Evolutionary conservation across 2,797 vertebrate genomes (phyloP), one percentile per base, ranked within the genome.

Genomic region (Mycteria americana): DNA sequence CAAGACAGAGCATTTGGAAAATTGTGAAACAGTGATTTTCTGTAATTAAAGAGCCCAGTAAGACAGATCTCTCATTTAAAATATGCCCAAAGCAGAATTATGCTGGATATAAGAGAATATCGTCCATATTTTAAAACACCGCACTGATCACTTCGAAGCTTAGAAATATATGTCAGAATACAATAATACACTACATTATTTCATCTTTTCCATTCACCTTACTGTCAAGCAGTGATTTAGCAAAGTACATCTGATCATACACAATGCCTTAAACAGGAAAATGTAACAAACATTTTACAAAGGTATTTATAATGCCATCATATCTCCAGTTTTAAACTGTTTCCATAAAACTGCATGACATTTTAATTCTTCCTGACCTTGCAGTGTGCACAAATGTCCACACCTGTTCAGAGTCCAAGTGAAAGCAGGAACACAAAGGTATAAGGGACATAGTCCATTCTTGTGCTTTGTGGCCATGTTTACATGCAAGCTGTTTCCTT

Each of bases 141-240:
- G 50, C 56, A 88, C 41, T 35, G 65, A 97, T 95, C 74, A 78
- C 76, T 91, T 92, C 3, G 22, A 92, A 95, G 86, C 51, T 94
- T 63, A 92, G 79, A 94, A 94, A 85, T 78, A 56, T 27, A 84
- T 82, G 83, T 73, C 56, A 79, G 77, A 95, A 89, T 57, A 95
- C 63, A 96, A 87, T 54, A 89, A 96, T 89, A 57, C 25, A 84
- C 43, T 92, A 76, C 75, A 89, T 92, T 93, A 89, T 74, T 90
- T 93, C 59, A 89, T 96, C 86, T 83, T 89, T 95, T 75, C 68
- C 82, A 92, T 95, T 96, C 87, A 92, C 91, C 65, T 96, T 91
- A 91, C 82, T 75, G 83, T 91, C 92, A 94, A 93, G 51, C 2
- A 4, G 41, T 78, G 91, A 95, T 94, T 96, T 92, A 87, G 76